phyloP scores from a whole-genome alignment of 2,888 invertebrate species.

The Drosophila fungiperda region DNA sequence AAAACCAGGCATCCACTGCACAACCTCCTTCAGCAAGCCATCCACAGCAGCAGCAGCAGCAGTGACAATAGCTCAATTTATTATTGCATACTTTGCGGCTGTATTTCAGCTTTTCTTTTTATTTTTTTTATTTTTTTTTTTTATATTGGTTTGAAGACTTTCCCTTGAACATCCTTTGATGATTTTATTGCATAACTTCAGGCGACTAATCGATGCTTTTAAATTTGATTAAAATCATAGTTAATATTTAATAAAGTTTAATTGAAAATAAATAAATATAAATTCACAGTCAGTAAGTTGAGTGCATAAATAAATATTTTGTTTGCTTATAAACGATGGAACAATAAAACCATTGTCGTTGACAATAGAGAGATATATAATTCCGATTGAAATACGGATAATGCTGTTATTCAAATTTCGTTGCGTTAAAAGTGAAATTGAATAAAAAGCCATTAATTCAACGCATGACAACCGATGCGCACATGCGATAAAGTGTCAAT shows the following conservation, averaged over 20 bases:
- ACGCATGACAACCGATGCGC: slow-evolving; percentile 4
- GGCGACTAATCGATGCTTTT: background rate
- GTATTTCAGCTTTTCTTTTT: slow-evolving; percentile 46
- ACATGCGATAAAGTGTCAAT: slow-evolving; percentile 17
- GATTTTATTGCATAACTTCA: slow-evolving; percentile 30
- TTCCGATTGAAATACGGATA: background rate
- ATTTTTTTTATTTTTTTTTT: background rate
- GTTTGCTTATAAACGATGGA: background rate
- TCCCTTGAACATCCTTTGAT: slow-evolving; percentile 18
- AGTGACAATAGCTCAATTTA: slow-evolving; percentile 75
- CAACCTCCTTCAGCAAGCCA: background rate
- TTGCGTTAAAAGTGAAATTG: background rate
- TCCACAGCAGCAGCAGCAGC: slow-evolving; percentile 7
- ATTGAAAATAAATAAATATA: background rate
- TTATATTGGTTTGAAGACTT: background rate
- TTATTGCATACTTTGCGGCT: slow-evolving; percentile 77
- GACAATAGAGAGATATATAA: background rate
- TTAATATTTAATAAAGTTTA: no score
- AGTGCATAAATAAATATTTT: background rate
- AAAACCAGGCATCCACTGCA: slow-evolving; percentile 4
- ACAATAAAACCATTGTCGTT: background rate
- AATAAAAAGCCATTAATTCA: slow-evolving; percentile 35
- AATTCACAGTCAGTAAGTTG: no score
- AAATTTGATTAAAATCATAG: slow-evolving; percentile 1
- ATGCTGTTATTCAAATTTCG: background rate